A percentile compares a stretch with the other conserved stretches of the same genome.
phyloP scores from a whole-genome alignment of 1,140 invertebrate species.

The Zaprionus lachaisei region DNA sequence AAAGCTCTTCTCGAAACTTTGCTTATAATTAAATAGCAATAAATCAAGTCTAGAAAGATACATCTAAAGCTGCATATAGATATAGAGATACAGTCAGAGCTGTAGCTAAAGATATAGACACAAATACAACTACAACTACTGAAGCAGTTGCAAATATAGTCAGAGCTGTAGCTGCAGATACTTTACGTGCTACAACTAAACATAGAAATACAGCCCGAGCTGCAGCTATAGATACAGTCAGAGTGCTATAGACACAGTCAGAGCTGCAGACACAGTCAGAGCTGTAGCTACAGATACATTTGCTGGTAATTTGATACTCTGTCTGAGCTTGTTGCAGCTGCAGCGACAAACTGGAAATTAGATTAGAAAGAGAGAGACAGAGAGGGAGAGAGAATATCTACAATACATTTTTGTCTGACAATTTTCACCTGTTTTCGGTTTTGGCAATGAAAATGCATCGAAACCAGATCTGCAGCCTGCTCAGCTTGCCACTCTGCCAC shows the following conservation, averaged over 20 bases:
- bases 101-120: background rate
- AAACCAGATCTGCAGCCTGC: constrained; percentile 21
- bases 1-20: background rate
- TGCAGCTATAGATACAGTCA: too few species aligned
- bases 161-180: background rate
- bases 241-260: background rate
- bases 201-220: too few species aligned
- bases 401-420: constrained; percentile 1
- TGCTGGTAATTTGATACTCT: background rate
- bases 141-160: constrained; percentile 4
- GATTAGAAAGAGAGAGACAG: background rate
- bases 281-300: constrained; percentile 1
- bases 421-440: constrained; percentile 35
- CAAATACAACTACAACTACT: background rate
- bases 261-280: background rate
- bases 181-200: too few species aligned
- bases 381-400: background rate
- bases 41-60: background rate
- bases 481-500: constrained; percentile 2
- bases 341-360: constrained; percentile 3
- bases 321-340: background rate
- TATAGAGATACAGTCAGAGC: background rate
- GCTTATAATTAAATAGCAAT: background rate
- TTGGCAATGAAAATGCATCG: constrained; percentile 7
- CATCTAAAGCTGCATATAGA: background rate